phyloP scores from a whole-genome alignment of 2,888 invertebrate genomes.

The Eristalis pertinax region DNA sequence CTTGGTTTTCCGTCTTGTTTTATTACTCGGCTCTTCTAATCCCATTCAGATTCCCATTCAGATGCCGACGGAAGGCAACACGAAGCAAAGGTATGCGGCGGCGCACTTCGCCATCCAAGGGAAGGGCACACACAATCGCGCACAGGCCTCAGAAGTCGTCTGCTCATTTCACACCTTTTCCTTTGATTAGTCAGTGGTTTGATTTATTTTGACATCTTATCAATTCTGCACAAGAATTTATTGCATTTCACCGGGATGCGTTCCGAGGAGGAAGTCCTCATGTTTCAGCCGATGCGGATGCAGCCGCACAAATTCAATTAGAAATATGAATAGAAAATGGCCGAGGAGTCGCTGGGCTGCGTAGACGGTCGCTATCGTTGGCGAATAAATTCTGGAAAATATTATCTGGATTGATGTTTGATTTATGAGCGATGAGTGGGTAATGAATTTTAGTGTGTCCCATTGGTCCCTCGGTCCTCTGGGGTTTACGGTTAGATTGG shows the following conservation, averaged over 20 bases:
- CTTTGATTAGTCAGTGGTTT: constrained; percentile 79
- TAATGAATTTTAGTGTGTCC: constrained; percentile 63
- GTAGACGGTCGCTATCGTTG: constrained; percentile 68
- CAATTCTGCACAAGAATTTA: constrained; percentile 80
- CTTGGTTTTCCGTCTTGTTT: not conserved
- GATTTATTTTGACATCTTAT: constrained; percentile 82
- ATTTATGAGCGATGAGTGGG: constrained; percentile 70
- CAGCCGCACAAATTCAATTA: constrained; percentile 32
- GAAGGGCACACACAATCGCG: constrained; percentile 30
- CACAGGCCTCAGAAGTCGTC: constrained; percentile 9
- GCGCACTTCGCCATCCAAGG: not conserved
- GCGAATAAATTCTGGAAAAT: constrained; percentile 67
- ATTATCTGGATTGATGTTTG: constrained; percentile 72
- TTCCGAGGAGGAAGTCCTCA: constrained; percentile 47
- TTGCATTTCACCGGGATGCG: constrained; percentile 76
- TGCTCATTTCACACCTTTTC: constrained; percentile 76
- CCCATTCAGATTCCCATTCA: not conserved
- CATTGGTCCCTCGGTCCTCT: constrained; percentile 7
- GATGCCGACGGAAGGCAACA: not conserved
- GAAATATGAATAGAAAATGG: constrained; percentile 20
- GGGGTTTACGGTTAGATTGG: constrained; percentile 57
- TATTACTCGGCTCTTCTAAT: constrained; percentile 14
- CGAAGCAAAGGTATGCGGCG: not conserved
- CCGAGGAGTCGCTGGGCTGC: constrained; percentile 40
- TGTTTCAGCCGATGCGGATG: not conserved